Conservation (phyloP, 2,888 invertebrate species). For the Hofmannophila pseudospretella region DNA sequence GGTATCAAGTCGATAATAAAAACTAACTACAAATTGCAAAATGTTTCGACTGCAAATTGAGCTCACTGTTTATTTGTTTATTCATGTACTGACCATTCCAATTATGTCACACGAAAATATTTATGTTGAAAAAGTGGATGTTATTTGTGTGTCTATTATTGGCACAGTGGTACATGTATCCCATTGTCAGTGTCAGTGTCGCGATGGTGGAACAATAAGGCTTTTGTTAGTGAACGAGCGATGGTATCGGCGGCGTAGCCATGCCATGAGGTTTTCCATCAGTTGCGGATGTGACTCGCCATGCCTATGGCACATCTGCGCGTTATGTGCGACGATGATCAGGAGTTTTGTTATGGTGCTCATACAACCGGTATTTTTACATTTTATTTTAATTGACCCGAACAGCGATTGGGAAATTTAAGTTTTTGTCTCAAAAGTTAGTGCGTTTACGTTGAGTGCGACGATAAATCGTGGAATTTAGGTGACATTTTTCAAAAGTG, state of each 20-base stretch:
- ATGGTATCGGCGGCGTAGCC: slow-evolving; percentile 35
- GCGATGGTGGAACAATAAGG: slow-evolving; percentile 34
- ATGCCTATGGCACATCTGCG: slow-evolving; percentile 30
- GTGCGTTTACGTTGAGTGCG: too few species aligned
- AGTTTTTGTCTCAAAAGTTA: too few species aligned
- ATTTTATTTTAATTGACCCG: neutral
- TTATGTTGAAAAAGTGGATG: slow-evolving; percentile 22
- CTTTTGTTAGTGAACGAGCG: slow-evolving; percentile 33
- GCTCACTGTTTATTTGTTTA: slow-evolving; percentile 37
- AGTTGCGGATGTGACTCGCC: slow-evolving; percentile 18
- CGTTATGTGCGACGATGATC: slow-evolving; percentile 34
- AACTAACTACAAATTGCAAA: neutral
- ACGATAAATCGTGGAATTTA: too few species aligned
- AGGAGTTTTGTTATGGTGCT: slow-evolving; percentile 39
- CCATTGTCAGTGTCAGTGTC: slow-evolving; percentile 45
- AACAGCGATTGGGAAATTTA: too few species aligned
- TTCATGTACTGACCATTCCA: slow-evolving; percentile 24
- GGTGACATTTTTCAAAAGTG: neutral
- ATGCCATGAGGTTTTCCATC: slow-evolving; percentile 19
- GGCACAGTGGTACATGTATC: slow-evolving; percentile 7
- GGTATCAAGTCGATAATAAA: too few species aligned
- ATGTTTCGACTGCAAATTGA: slow-evolving; percentile 13
- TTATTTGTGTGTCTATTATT: slow-evolving; percentile 13
- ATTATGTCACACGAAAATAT: slow-evolving; percentile 33
- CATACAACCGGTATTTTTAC: slow-evolving; percentile 40